phyloP scores from a whole-genome alignment of 2,888 invertebrate genomes.

The Eucera pruinosa region DNA sequence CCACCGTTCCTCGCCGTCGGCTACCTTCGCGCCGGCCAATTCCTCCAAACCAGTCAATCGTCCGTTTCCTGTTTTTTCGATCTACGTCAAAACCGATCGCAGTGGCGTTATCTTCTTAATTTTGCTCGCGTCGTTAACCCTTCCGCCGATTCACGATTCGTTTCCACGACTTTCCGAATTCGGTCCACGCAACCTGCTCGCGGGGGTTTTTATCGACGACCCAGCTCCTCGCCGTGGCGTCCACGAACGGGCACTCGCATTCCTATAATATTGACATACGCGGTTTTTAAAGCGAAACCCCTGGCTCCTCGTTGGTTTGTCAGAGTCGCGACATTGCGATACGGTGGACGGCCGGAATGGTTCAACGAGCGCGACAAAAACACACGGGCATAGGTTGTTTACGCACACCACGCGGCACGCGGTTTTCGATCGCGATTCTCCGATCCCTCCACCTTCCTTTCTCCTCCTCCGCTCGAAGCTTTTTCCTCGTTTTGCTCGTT shows the following conservation, averaged over 20 bases:
- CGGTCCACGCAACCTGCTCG: background rate
- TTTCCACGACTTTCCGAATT: background rate
- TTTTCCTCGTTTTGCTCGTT: background rate
- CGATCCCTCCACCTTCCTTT: background rate
- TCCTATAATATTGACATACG: too few species aligned
- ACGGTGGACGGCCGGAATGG: background rate
- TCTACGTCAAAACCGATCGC: slow-evolving; percentile 32
- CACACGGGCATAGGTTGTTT: slow-evolving; percentile 11
- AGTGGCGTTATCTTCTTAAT: background rate
- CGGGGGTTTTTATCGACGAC: background rate
- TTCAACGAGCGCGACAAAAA: background rate
- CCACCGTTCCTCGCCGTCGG: slow-evolving; percentile 35
- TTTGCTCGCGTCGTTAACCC: slow-evolving; percentile 19
- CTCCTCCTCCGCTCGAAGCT: too few species aligned
- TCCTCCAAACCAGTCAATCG: too few species aligned
- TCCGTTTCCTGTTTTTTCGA: slow-evolving; percentile 7
- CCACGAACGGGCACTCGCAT: background rate
- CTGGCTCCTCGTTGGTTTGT: too few species aligned
- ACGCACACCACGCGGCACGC: slow-evolving; percentile 18
- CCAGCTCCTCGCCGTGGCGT: too few species aligned
- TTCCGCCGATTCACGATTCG: background rate
- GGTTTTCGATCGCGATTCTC: background rate
- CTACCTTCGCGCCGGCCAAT: slow-evolving; percentile 32
- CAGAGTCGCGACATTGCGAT: too few species aligned
- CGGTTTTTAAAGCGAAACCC: background rate